Conservation (phyloP, 2,797 vertebrate genomes). For the Odontamblyopus rebecca region DNA sequence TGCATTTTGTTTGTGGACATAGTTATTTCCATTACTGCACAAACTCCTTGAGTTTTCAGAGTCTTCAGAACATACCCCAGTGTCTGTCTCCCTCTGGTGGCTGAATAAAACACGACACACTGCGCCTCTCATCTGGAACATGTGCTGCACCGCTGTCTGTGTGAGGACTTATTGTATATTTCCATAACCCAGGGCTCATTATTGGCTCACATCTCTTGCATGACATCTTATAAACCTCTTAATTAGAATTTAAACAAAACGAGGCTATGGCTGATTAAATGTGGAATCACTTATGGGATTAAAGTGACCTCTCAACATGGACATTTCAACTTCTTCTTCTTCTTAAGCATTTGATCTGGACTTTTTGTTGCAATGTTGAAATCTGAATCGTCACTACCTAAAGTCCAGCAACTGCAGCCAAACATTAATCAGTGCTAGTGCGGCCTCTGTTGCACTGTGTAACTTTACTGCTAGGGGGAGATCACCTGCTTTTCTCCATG, state of each 20-base stretch:
- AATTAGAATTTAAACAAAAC: slow-evolving; percentile 39
- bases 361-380: not conserved
- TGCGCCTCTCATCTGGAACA: slow-evolving; percentile 39
- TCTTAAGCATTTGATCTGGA: not conserved
- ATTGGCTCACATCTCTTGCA: not conserved
- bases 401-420: no score
- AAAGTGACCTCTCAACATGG: not conserved
- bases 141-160: slow-evolving; percentile 22
- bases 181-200: slow-evolving; percentile 13
- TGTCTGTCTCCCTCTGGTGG: slow-evolving; percentile 69
- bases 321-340: not conserved
- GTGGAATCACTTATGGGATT: not conserved
- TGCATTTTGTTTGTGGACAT: not conserved
- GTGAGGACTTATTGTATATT: not conserved
- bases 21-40: not conserved
- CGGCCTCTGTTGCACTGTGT: no score
- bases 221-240: slow-evolving; percentile 5
- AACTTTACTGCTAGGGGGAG: no score
- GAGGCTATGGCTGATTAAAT: slow-evolving; percentile 35
- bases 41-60: not conserved
- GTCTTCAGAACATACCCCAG: slow-evolving; percentile 3
- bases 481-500: no score
- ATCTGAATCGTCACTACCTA: no score
- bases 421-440: no score
- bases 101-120: slow-evolving; percentile 16